Conservation (phyloP, 2,888 invertebrate genomes). For the Athetis lepigone region DNA sequence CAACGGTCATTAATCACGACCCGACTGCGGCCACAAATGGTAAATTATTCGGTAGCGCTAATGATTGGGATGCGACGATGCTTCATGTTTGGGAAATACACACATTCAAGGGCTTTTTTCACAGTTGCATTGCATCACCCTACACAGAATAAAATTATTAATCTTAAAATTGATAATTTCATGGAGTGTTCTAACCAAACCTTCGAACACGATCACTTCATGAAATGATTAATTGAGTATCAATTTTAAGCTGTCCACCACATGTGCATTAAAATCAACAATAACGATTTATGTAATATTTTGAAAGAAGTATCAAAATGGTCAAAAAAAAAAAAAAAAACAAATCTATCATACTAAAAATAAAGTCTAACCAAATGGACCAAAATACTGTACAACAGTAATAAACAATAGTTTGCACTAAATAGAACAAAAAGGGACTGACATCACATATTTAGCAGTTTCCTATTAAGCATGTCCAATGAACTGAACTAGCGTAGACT, state of each 20-base stretch:
- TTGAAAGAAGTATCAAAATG: too few relatives aligned
- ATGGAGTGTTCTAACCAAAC: too few relatives aligned
- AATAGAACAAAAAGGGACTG: slow-evolving; percentile 13
- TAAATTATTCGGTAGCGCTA: slow-evolving; percentile 62
- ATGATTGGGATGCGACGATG: slow-evolving; percentile 55
- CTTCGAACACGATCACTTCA: too few relatives aligned
- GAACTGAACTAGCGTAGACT: slow-evolving; percentile 46
- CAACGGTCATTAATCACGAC: slow-evolving; percentile 77
- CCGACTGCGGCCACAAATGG: slow-evolving; percentile 61
- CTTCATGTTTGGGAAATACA: slow-evolving; percentile 24
- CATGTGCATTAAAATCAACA: too few relatives aligned
- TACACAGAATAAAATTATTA: neutral
- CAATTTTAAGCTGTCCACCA: too few relatives aligned
- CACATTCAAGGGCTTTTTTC: slow-evolving; percentile 5
- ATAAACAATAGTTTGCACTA: slow-evolving; percentile 1
- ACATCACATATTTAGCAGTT: slow-evolving; percentile 25
- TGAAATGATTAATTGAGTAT: too few relatives aligned
- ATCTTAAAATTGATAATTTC: too few relatives aligned
- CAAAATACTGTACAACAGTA: neutral
- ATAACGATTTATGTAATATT: too few relatives aligned
- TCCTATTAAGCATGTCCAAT: slow-evolving; percentile 41
- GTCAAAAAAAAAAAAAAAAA: too few relatives aligned
- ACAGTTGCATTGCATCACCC: neutral
- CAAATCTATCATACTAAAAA: too few relatives aligned
- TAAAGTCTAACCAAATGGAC: too few relatives aligned